Conservation (phyloP, 2,113 vertebrate species). For the Nesoenas mayeri region DNA sequence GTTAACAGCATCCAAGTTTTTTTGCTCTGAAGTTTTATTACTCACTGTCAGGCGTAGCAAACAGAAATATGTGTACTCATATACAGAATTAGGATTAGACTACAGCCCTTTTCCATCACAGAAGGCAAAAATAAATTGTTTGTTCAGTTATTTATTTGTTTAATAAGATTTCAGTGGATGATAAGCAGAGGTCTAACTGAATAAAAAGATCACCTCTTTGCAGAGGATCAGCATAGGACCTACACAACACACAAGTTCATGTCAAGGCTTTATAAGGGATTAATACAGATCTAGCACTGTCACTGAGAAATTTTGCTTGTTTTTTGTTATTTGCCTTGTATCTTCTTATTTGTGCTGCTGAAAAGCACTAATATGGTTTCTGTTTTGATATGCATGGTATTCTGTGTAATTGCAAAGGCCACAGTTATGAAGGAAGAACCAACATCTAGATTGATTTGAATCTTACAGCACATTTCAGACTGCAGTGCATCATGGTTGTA, state of each 20-base stretch:
- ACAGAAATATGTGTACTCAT: background rate
- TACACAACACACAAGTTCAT: background rate
- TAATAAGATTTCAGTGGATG: background rate
- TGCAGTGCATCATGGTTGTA: background rate
- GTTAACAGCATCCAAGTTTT: background rate
- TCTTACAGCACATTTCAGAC: background rate
- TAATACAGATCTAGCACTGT: background rate
- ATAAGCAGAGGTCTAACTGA: background rate
- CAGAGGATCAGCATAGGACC: background rate
- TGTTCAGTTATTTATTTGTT: background rate
- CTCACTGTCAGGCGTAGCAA: background rate
- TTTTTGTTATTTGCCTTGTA: background rate
- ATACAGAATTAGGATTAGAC: background rate
- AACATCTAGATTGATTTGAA: background rate
- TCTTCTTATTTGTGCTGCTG: background rate
- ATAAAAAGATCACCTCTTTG: background rate
- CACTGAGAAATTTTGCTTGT: background rate
- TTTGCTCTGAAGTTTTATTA: background rate
- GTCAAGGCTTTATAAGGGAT: background rate
- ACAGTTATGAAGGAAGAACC: background rate
- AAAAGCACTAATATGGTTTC: background rate
- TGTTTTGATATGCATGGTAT: background rate
- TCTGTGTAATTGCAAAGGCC: background rate
- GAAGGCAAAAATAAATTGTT: background rate
- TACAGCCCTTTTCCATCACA: background rate